Base-by-base conservation (phyloP, 2,888 invertebrate genomes). In the Abrostola triplasia region DNA sequence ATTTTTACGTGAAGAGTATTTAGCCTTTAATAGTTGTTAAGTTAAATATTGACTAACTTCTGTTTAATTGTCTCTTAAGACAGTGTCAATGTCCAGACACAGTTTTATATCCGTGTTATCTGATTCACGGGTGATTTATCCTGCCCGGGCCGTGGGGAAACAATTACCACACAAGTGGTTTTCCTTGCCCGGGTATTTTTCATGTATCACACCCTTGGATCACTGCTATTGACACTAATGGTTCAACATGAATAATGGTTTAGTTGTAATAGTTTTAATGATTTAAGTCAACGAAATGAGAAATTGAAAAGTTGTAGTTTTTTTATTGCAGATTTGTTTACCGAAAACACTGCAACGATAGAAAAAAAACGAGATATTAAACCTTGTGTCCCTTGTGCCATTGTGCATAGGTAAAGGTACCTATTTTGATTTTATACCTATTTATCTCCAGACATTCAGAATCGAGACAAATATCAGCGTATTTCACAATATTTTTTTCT, bases 51-150 rank as follows among this genome's bases (percentile, higher is more conserved):
- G 9, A n/a, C 11, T 5, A 35, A 36, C 58, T 10, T 37, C 9
- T 9, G 0, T 36, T 55, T 63, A 41, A 12, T 68, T 51, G 67
- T 64, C 64, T 0, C 37, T 36, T 54, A 5, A 41, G 36, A 11
- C 36, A n/a, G 36, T 56, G 47, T 52, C 57, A 38, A 40, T 48
- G 69, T 70, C 80, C 67, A 76, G 67, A 70, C 74, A 81, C 82
- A 84, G 84, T 89, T 88, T 89, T 88, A 86, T 88, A 88, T 80
- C 77, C 78, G 70, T 85, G 83, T 85, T 86, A 89, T 90, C 89
- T 88, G 90, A 91, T 90, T 89, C 89, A 84, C 87, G 84, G 81
- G 82, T 83, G 89, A 88, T 86, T 87, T 83, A 83, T 84, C 80
- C 73, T 73, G 70, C 84, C 81, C 83, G 79, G 77, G 79, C 80